A percentile compares a stretch with the other conserved stretches of the same genome.
phyloP scores from a whole-genome alignment of 2,888 invertebrate genomes.

The Saturnia pavonia region DNA sequence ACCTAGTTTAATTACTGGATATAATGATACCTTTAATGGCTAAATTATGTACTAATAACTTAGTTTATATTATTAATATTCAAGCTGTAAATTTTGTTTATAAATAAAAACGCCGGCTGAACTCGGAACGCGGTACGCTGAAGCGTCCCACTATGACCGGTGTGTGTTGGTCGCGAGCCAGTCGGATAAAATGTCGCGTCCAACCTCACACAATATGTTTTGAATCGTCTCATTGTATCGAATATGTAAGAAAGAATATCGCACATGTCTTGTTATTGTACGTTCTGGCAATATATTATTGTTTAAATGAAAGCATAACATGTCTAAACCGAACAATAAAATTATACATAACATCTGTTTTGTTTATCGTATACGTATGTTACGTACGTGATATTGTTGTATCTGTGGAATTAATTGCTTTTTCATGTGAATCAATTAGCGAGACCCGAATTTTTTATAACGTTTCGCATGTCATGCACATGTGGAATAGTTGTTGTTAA shows the following conservation, averaged over 20 bases:
- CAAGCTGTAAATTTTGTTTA: no score
- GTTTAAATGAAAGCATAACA: conserved; percentile 1
- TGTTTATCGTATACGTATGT: not conserved
- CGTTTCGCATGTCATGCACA: conserved; percentile 31
- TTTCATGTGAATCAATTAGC: conserved; percentile 45
- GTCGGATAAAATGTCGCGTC: no score
- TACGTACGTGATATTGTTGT: conserved; percentile 24
- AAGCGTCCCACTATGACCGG: no score
- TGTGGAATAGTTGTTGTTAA: conserved; percentile 21
- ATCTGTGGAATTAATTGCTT: conserved; percentile 38
- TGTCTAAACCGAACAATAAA: not conserved
- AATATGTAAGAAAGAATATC: not conserved
- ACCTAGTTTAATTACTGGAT: no score
- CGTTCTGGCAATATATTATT: not conserved
- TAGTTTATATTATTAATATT: no score
- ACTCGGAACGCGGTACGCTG: no score
- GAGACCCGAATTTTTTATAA: conserved; percentile 36
- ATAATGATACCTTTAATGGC: no score
- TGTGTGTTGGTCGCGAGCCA: no score
- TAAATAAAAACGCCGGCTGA: no score
- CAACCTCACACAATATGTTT: not conserved
- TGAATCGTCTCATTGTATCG: not conserved
- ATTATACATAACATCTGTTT: conserved; percentile 13
- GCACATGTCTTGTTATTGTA: not conserved
- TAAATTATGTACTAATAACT: no score